Evolutionary conservation across 1,140 invertebrate species (phyloP), one percentile per base, ranked within the genome.

Genomic region (Melanaphis sacchari): DNA sequence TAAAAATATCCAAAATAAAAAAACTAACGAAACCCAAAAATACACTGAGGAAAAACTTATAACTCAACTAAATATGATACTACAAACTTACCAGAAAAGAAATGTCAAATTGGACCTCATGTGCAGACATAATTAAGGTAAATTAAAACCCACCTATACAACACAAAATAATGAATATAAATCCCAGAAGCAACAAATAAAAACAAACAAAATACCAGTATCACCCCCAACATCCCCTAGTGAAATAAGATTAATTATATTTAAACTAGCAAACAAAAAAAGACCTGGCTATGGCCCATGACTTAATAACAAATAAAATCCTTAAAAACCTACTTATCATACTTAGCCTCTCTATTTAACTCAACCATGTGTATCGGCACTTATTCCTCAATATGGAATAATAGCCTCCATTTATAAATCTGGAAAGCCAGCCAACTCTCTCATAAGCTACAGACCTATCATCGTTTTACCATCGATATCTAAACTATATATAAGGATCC

Each of bases 401-500:
- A 94, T 95, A 15, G 94, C 95, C 24, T 94, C 95, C 1, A 95
- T 96, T 46, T 94, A 91, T 1, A 96, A 96, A 94, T 94, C 95
- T 6, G 94, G 94, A 15, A 96, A 96, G 94, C 88, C 94, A 43
- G 82, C 90, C 40, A 92, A 93, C 0, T 49, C 94, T 9, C 94
- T 94, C 0, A 93, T 84, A 8, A 95, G 94, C 43, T 95, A 95
- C 91, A 94, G 95, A 85, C 95, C 95, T 3, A 95, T 95, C 43
- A 95, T 95, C 66, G 92, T 95, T 2, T 93, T 95, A 21, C 94
- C 92, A 31, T 94, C 94, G 0, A 11, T 95, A 0, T 93, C 94
- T 26, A 95, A 95, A 94, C 0, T 94, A 2, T 94, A 93, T 15
- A 95, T 95, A 94, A 94, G 94, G 93, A 92, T 94, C 43, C 94